Base-by-base conservation (phyloP, 2,797 vertebrate genomes). In the Intellagama lesueurii region DNA sequence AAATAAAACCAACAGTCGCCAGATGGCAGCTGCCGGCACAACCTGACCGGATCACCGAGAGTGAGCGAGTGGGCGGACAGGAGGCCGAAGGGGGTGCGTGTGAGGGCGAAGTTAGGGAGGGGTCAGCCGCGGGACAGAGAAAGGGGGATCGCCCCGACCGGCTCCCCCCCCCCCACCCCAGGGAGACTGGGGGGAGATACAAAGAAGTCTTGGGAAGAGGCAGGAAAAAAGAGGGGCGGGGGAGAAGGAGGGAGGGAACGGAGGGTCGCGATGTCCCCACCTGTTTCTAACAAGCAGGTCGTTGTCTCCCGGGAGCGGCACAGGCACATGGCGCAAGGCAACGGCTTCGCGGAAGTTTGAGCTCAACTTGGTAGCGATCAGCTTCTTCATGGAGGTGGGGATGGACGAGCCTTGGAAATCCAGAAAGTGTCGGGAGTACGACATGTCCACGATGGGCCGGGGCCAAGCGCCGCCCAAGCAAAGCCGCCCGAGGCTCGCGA, bases 271-370 rank as follows among this genome's bases (percentile, higher is more conserved):
- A 12, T 5, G 66, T 98, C 98, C 98, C 98, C 97, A 99, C 98
- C 98, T 98, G 97, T 99, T 99, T 93, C 98, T 97, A 96, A 99
- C 95, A 87, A 99, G 98, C 94, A 99, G 96, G 87, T 99, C 98
- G 93, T 96, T 96, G 95, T 99, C 98, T 90, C 97, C 98, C 81
- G 98, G 98, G 75, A 98, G 98, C 3, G 98, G 98, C 66, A 98
- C 98, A 28, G 98, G 96, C 73, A 91, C 96, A 76, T 92, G 95
- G 88, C 92, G 97, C 89, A 98, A 76, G 76, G 95, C 93, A 12
- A 98, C 98, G 64, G 98, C 98, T 95, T 98, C 97, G 91, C 96
- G 95, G 97, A 98, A 98, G 97, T 98, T 95, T 30, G 97, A 96
- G 95, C 98, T 98, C n/a, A 98, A 98, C 96, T 97, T 97, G 60